Percentiles rank a stretch among this genome's conserved stretches.
phyloP scores from a whole-genome alignment of 2,113 vertebrate genomes.

The Oryzias melastigma region DNA sequence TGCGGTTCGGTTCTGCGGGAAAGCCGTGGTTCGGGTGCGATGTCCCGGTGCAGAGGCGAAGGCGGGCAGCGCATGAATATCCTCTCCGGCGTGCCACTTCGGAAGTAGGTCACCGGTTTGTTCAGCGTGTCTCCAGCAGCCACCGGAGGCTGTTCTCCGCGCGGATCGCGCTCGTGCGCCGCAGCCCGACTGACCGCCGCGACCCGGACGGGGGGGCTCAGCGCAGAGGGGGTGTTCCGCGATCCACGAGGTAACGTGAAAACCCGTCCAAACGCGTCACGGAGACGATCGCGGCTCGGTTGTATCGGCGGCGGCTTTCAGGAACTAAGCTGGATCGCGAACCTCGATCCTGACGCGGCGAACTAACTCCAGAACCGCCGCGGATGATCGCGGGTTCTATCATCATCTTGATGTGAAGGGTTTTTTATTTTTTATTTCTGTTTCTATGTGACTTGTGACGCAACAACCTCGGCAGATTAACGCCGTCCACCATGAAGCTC shows the following conservation, averaged over 20 bases:
- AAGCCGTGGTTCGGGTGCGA: conserved; percentile 36
- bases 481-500: conserved; percentile 39
- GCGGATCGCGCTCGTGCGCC: conserved; percentile 38
- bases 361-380: conserved; percentile 20
- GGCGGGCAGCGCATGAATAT: conserved; percentile 73
- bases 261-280: not conserved
- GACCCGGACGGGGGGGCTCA: not conserved
- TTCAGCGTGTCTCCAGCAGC: conserved; percentile 67
- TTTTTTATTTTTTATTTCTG: not conserved
- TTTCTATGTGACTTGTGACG: conserved; percentile 35
- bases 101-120: conserved; percentile 77
- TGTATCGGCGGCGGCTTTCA: conserved; percentile 9
- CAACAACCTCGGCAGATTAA: conserved; percentile 40
- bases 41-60: conserved; percentile 68
- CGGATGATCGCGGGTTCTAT: conserved; percentile 30
- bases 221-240: too few relatives aligned
- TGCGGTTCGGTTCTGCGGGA: conserved; percentile 28
- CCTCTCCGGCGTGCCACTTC: conserved; percentile 71
- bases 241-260: too few relatives aligned
- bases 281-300: conserved; percentile 43
- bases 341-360: conserved; percentile 11
- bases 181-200: conserved; percentile 24
- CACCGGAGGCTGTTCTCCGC: conserved; percentile 50
- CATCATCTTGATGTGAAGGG: conserved; percentile 11
- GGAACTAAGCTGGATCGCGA: conserved; percentile 41